A percentile compares a stretch with the other conserved stretches of the same genome.
Evolutionary conservation across 2,113 vertebrate species (phyloP).

Genomic region (Kryptolebias marmoratus): DNA sequence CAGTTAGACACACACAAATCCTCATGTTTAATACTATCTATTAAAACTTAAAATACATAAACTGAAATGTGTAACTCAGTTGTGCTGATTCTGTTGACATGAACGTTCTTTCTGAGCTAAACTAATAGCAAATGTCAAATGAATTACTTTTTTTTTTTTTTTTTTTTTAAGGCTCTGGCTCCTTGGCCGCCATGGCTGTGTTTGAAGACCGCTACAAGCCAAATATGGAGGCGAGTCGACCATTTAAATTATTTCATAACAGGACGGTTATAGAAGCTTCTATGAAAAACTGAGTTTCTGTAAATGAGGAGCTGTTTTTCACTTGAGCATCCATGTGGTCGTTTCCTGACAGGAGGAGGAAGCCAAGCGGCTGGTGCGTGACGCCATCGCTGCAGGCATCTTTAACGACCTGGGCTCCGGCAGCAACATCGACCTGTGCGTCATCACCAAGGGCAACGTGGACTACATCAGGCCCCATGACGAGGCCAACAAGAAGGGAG

Average conservation of each 20-base stretch:
- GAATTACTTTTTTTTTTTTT: constrained; percentile 7
- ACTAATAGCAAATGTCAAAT: not conserved
- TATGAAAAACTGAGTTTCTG: not conserved
- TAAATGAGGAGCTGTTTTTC: not conserved
- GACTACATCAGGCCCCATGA: constrained; percentile 92
- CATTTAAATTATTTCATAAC: not conserved
- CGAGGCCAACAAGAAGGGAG: constrained; percentile 92
- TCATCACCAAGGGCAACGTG: constrained; percentile 92
- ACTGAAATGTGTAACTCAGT: no score
- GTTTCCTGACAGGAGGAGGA: constrained; percentile 85
- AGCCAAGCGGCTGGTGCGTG: constrained; percentile 91
- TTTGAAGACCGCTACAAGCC: constrained; percentile 95
- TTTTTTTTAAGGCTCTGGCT: constrained; percentile 87
- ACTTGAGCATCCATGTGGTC: not conserved
- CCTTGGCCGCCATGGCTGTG: constrained; percentile 95
- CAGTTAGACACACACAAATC: no score
- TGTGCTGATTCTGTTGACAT: no score
- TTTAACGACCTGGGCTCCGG: constrained; percentile 97
- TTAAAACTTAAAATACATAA: no score
- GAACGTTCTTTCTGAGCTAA: not conserved
- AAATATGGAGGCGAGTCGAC: constrained; percentile 88
- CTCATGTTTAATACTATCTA: no score
- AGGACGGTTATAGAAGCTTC: not conserved
- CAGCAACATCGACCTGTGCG: constrained; percentile 95
- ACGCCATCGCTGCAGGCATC: constrained; percentile 94